Conservation (phyloP, 2,113 vertebrate genomes). For the Rhinoderma darwinii region DNA sequence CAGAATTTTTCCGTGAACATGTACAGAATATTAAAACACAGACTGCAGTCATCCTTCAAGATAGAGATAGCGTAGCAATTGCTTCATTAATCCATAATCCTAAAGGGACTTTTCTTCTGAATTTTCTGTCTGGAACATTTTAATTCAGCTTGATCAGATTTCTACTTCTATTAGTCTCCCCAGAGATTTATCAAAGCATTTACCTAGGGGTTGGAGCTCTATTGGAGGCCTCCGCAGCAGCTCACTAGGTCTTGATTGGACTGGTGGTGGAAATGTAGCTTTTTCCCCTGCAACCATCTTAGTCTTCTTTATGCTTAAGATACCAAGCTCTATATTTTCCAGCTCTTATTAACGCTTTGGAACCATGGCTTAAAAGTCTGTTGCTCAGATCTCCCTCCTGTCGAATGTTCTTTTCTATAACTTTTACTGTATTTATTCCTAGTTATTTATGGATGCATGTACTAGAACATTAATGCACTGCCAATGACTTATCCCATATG, state of each 20-base stretch:
- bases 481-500: no score
- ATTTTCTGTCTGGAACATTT: conserved; percentile 38
- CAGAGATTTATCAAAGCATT: conserved; percentile 43
- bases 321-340: background rate
- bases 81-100: conserved; percentile 28
- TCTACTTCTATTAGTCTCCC: conserved; percentile 35
- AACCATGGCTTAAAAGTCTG: conserved; percentile 21
- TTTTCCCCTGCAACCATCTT: conserved; percentile 23
- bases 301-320: conserved; percentile 1
- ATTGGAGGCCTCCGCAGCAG: background rate
- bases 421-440: background rate
- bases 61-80: conserved; percentile 8
- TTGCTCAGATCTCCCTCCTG: conserved; percentile 11
- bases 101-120: conserved; percentile 23
- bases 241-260: background rate
- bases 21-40: background rate
- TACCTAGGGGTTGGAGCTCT: conserved; percentile 30
- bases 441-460: background rate
- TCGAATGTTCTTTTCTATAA: background rate
- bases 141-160: conserved; percentile 48
- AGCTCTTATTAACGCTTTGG: conserved; percentile 17
- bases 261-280: background rate
- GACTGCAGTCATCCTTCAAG: background rate
- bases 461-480: background rate
- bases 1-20: background rate